Base-by-base conservation (phyloP, 2,797 vertebrate genomes). In the Helarctos malayanus region DNA sequence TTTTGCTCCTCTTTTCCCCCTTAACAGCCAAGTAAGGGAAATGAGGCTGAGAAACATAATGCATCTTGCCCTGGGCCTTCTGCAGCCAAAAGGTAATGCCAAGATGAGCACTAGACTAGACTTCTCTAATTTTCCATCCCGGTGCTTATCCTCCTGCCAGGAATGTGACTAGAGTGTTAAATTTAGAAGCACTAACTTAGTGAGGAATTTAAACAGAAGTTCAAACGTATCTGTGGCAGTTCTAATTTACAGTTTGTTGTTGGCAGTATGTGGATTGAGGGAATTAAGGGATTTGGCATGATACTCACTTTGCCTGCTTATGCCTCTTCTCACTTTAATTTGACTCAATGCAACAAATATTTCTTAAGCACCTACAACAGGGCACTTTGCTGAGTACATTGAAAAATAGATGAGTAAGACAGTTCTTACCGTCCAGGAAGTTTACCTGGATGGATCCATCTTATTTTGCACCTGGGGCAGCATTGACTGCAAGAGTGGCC, bases 171-270 rank as follows among this genome's bases (percentile, higher is more conserved):
- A 14, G 89, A 94, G 82, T 97, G 82, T 97, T 96, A 97, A 96
- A 95, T 83, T 96, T 97, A 95, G 81, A 94, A 93, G 35, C 54
- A 89, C 63, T 93, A 96, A 90, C 57, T 80, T 90, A 86, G 89
- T 25, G 68, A 96, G 47, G 89, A 97, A 97, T 97, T 97, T 94
- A 96, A 97, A 96, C 90, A 97, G 95, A 97, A 97, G 73, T 94
- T 92, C 81, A 97, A 96, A 88, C 54, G 52, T 82, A 97, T 79
- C 96, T 41, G 35, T 87, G 63, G 96, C 84, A 83, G 84, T 86
- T 95, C 73, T 93, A 79, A 96, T 94, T 92, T 97, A 86, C 73
- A 84, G 61, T 94, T 97, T 93, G 89, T 86, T 69, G 15, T 84
- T 95, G 89, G 87, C 84, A 89, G 54, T 47, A 32, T 92, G 59